Evolutionary conservation across 30 jellyfish, hydroid and myxozoan species (phyloP).

Genomic region (Mastigias papua): DNA sequence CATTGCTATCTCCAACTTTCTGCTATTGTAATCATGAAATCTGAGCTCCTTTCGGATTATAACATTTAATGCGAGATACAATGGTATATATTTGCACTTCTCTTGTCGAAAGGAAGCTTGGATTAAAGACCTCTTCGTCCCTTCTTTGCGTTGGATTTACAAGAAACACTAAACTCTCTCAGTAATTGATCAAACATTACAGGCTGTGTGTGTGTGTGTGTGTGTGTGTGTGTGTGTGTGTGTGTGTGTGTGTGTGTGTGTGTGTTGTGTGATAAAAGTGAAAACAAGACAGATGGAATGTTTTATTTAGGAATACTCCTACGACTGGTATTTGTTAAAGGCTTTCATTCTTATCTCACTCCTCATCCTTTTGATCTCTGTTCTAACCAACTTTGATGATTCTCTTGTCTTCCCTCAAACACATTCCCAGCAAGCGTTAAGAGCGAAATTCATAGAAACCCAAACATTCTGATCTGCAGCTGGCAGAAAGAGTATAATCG

Average conservation of each 20-base stretch:
- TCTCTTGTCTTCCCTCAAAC: too few species aligned
- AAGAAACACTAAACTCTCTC: background rate
- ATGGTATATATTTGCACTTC: background rate
- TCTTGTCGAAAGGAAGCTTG: background rate
- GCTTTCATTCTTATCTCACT: too few species aligned
- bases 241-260: too few species aligned
- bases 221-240: too few species aligned
- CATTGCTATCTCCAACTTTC: background rate
- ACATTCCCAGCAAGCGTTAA: too few species aligned
- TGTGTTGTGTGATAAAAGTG: background rate
- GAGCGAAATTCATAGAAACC: too few species aligned
- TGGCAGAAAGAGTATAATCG: background rate
- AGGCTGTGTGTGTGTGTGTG: too few species aligned
- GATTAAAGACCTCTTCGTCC: constrained; percentile 9
- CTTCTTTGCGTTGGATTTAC: background rate
- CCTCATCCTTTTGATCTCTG: too few species aligned
- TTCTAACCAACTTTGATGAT: too few species aligned
- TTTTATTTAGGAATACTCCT: too few species aligned
- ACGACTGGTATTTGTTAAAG: too few species aligned
- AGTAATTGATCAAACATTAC: background rate
- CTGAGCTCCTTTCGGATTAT: background rate
- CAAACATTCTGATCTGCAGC: too few species aligned
- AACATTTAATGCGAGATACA: background rate
- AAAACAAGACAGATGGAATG: background rate
- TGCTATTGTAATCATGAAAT: background rate